Conservation (phyloP, 2,888 invertebrate species). For the Lithophane ornitopus region DNA sequence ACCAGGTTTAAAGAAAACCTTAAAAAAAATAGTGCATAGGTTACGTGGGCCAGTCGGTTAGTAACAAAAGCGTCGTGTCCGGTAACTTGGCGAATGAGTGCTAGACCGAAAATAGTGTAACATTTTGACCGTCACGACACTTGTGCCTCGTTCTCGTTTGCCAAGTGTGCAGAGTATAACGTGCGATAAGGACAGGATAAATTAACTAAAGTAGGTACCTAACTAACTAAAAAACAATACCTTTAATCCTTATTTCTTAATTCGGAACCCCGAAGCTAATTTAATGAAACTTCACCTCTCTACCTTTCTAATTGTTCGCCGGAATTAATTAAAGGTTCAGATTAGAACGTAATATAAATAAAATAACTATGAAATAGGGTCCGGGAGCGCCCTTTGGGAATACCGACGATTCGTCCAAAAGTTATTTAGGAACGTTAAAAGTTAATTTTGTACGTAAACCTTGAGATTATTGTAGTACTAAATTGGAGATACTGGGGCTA, state of each 20-base stretch:
- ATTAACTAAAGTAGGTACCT: no score
- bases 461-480: conserved; percentile 55
- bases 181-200: no score
- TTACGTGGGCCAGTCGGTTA: no score
- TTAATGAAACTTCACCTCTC: conserved; percentile 36
- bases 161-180: no score
- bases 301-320: conserved; percentile 52
- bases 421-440: conserved; percentile 56
- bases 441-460: conserved; percentile 58
- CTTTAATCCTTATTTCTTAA: conserved; percentile 38
- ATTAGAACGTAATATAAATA: conserved; percentile 61
- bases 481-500: conserved; percentile 31
- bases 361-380: conserved; percentile 66
- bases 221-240: conserved; percentile 21
- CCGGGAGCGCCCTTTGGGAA: conserved; percentile 18
- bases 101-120: no score
- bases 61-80: no score
- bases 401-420: conserved; percentile 39
- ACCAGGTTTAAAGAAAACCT: no score
- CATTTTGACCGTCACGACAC: no score
- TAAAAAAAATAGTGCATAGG: no score
- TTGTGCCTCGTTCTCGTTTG: no score
- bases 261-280: conserved; percentile 42
- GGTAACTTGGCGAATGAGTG: no score
- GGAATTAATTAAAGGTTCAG: conserved; percentile 62